phyloP scores from a whole-genome alignment of 2,888 invertebrate genomes.

The Lepas anatifera region DNA sequence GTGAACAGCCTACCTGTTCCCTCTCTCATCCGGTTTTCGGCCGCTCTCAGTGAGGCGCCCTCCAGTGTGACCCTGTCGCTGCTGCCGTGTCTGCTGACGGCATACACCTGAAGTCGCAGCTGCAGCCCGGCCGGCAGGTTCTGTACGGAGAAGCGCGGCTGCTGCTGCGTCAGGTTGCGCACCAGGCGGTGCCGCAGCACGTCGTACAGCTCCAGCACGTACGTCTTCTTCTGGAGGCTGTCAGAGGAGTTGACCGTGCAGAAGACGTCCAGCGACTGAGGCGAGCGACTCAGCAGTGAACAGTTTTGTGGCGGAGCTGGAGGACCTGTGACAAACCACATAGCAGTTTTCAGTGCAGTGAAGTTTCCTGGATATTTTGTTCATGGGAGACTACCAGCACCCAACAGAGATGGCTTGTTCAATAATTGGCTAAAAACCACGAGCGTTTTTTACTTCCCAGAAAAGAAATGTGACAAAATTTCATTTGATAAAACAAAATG shows the following conservation, averaged over 20 bases:
- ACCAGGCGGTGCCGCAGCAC: neutral
- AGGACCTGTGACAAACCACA: neutral
- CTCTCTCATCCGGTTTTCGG: conserved; percentile 24
- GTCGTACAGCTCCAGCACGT: neutral
- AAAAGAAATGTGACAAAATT: neutral
- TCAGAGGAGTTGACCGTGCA: neutral
- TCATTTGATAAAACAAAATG: neutral
- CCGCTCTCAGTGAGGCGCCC: conserved; percentile 21
- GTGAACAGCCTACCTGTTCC: no score
- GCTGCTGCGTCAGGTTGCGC: neutral
- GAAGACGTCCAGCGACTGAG: neutral
- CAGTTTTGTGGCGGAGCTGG: neutral
- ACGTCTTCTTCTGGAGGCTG: neutral
- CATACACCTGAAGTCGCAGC: conserved; percentile 10
- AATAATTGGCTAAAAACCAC: no score
- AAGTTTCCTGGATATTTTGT: no score
- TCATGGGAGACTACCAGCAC: no score
- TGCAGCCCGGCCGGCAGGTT: neutral
- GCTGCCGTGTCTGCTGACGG: conserved; percentile 21
- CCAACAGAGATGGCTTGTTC: no score
- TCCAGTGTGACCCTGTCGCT: conserved; percentile 20
- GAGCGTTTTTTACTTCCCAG: no score
- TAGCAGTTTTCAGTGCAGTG: no score
- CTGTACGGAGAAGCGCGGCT: neutral
- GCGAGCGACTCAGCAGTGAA: neutral